Conservation (phyloP, 2,888 invertebrate genomes). For the Polyommatus icarus region DNA sequence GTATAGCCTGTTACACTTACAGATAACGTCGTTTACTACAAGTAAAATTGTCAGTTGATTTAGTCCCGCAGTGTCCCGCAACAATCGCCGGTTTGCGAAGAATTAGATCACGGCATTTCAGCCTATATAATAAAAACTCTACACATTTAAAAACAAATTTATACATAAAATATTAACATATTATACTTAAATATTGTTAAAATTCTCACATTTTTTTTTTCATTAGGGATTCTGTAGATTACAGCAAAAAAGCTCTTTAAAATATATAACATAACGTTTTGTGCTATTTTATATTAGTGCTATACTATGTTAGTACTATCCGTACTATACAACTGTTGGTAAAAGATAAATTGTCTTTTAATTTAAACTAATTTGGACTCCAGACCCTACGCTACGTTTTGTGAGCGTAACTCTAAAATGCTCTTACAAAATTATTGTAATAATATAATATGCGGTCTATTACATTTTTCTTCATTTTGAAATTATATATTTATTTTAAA, state of each 20-base stretch:
- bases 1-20: too few species aligned
- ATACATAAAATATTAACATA: not conserved
- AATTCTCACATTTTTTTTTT: not conserved
- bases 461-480: constrained; percentile 20
- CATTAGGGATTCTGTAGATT: not conserved
- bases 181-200: not conserved
- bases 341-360: constrained; percentile 39
- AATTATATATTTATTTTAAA: too few species aligned
- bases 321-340: not conserved
- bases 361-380: constrained; percentile 38
- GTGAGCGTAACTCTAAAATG: constrained; percentile 38
- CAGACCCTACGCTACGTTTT: constrained; percentile 29
- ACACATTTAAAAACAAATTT: not conserved
- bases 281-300: not conserved
- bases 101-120: not conserved
- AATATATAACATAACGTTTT: not conserved
- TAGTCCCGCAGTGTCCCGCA: too few species aligned
- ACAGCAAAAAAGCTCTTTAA: not conserved
- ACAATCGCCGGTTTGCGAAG: not conserved
- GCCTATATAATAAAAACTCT: not conserved
- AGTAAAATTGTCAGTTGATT: not conserved
- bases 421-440: constrained; percentile 36
- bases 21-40: too few species aligned
- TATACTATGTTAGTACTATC: constrained; percentile 1
- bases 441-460: constrained; percentile 36